Evolutionary conservation across 2,113 vertebrate species (phyloP), one percentile per base, ranked within the genome.

Genomic region (Dendrocopos noguchii): DNA sequence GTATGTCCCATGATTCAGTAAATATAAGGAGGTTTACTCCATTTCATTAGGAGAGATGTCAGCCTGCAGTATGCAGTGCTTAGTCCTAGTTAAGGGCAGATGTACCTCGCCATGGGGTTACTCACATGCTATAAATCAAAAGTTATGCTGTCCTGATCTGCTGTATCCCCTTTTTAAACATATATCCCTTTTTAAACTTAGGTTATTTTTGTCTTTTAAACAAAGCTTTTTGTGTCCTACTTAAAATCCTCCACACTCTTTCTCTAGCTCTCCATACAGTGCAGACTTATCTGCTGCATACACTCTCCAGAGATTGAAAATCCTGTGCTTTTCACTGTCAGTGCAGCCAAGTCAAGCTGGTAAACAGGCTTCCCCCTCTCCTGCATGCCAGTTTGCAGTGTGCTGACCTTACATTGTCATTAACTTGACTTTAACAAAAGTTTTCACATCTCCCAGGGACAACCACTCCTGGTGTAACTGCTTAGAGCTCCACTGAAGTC

Each of bases 331-430:
- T 87, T 66, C 91, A 27, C 71, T 92, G 63, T 72, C 81, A 24
- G 22, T 22, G 31, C 66, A 92, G 80, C 86, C 94, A 90, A 92
- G 77, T 59, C 76, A 80, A 89, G 80, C 77, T 94, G 92, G 90
- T 94, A 94, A 95, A 85, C 80, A 67, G 16, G 56, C 82, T 60
- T 85, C 52, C 24, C 60, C 63, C 65, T 85, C 67, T 84, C 46
- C 55, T 3, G 4, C 7, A 2, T 78, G 94, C 82, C 93, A 61
- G 68, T 31, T 57, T 74, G 76, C 16, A 25, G 47, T 4, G 57
- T 73, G 72, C 77, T 55, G 36, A 82, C 36, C 79, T 86, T 86
- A 90, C 55, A 15, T 94, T 91, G 94, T 92, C 91, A 92, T 95
- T 94, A 94, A 50, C 76, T 50, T 80, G 84, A 50, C 74, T 94